These are phyloP conservation scores for Perizoma flavofasciatum DNA, from an alignment of 2,888 invertebrate species.

Conservation along the genomic window DNA sequence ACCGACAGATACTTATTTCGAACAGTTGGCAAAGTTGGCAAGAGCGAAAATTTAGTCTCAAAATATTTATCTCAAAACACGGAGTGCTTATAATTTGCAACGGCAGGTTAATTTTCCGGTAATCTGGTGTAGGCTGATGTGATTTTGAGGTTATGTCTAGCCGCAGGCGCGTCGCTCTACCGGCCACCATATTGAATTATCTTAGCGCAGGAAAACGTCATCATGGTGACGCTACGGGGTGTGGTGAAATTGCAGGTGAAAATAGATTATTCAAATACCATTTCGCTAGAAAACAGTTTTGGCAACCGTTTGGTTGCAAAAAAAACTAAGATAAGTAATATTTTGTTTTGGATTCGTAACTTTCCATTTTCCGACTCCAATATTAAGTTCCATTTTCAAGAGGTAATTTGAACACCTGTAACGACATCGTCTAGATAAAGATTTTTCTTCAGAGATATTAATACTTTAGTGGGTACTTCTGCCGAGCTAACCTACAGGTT, in stretches of 20 bases:
- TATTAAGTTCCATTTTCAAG: too few relatives aligned
- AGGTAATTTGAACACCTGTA: too few relatives aligned
- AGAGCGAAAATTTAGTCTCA: conserved; percentile 6
- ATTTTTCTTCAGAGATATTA: too few relatives aligned
- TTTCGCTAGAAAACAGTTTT: too few relatives aligned
- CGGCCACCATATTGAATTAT: conserved; percentile 68
- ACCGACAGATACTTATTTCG: background rate
- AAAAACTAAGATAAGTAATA: too few relatives aligned
- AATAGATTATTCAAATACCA: conserved; percentile 28
- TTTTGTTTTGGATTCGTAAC: too few relatives aligned
- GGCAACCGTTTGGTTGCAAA: background rate
- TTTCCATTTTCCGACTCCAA: too few relatives aligned
- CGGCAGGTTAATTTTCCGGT: conserved; percentile 67
- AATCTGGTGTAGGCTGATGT: conserved; percentile 66
- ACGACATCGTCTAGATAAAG: too few relatives aligned
- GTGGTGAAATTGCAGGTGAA: conserved; percentile 46
- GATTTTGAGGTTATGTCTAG: conserved; percentile 70
- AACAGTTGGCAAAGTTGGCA: background rate
- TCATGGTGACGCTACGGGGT: conserved; percentile 39
- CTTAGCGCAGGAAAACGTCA: conserved; percentile 48
- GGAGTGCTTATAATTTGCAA: conserved; percentile 50
- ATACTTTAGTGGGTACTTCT: too few relatives aligned
- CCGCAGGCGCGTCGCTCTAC: conserved; percentile 56
- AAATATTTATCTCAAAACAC: conserved; percentile 41
- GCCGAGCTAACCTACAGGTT: too few relatives aligned